Conservation (phyloP, 2,797 vertebrate genomes). For the Ibycter americanus region DNA sequence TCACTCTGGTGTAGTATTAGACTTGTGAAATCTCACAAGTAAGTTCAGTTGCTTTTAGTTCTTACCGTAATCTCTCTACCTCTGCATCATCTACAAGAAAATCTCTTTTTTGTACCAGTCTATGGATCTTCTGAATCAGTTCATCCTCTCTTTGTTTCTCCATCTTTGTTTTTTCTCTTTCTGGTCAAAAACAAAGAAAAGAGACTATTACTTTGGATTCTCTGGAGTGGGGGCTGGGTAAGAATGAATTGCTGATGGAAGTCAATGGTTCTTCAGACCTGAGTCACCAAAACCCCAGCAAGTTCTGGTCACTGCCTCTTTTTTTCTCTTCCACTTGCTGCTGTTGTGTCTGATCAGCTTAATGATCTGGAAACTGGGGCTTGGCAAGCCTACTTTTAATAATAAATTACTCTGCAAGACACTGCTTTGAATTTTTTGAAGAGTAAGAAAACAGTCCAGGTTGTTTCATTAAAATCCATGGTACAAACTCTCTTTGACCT, state of each 20-base stretch:
- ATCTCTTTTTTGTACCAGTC: slow-evolving; percentile 96
- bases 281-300: background rate
- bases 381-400: background rate
- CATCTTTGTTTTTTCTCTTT: slow-evolving; percentile 90
- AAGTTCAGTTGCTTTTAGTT: background rate
- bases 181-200: slow-evolving; percentile 71
- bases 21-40: background rate
- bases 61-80: slow-evolving; percentile 94
- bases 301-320: background rate
- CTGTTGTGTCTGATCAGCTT: background rate
- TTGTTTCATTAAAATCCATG: background rate
- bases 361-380: background rate
- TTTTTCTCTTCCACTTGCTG: background rate
- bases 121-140: slow-evolving; percentile 95
- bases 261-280: background rate
- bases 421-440: background rate
- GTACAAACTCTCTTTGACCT: background rate
- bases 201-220: background rate
- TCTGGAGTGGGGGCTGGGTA: background rate
- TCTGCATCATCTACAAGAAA: slow-evolving; percentile 98
- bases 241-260: background rate
- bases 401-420: background rate
- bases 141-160: slow-evolving; percentile 91
- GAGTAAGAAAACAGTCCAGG: background rate
- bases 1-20: background rate